phyloP scores from a whole-genome alignment of 2,113 vertebrate genomes.

The Chionomys nivalis region DNA sequence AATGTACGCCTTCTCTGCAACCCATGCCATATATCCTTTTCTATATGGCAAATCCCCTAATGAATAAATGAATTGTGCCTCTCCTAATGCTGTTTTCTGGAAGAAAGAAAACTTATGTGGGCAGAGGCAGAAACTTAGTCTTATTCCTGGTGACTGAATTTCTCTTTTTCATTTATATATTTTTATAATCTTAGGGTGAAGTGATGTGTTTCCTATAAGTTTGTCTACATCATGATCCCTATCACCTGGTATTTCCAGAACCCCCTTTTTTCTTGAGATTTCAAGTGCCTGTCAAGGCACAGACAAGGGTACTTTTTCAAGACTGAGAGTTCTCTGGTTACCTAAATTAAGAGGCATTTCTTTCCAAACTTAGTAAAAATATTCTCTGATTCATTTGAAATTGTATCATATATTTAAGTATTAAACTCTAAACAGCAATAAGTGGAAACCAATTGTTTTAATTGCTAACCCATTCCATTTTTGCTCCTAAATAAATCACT shows the following conservation, averaged over 20 bases:
- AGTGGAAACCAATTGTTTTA: not conserved
- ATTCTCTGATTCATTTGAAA: constrained; percentile 45
- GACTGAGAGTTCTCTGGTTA: not conserved
- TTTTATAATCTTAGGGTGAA: constrained; percentile 44
- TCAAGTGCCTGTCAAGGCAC: not conserved
- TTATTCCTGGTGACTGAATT: constrained; percentile 76
- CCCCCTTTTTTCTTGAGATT: constrained; percentile 48
- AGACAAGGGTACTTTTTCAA: not conserved
- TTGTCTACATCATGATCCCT: constrained; percentile 61
- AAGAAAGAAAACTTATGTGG: constrained; percentile 68
- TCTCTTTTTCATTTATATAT: constrained; percentile 76
- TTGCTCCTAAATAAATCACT: not conserved
- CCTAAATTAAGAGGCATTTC: not conserved
- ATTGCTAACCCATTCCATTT: not conserved
- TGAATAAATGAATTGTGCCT: constrained; percentile 59
- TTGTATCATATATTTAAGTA: constrained; percentile 39
- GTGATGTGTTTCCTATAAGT: constrained; percentile 62
- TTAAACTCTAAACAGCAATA: constrained; percentile 3
- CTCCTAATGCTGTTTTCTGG: constrained; percentile 68
- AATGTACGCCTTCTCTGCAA: constrained; percentile 40
- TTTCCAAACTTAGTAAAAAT: constrained; percentile 42
- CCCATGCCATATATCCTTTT: constrained; percentile 59
- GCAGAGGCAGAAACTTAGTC: constrained; percentile 75
- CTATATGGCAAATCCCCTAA: constrained; percentile 71
- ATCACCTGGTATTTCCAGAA: constrained; percentile 44